Base-by-base conservation (phyloP, 2,888 invertebrate species). In the Dryadula phaetusa region DNA sequence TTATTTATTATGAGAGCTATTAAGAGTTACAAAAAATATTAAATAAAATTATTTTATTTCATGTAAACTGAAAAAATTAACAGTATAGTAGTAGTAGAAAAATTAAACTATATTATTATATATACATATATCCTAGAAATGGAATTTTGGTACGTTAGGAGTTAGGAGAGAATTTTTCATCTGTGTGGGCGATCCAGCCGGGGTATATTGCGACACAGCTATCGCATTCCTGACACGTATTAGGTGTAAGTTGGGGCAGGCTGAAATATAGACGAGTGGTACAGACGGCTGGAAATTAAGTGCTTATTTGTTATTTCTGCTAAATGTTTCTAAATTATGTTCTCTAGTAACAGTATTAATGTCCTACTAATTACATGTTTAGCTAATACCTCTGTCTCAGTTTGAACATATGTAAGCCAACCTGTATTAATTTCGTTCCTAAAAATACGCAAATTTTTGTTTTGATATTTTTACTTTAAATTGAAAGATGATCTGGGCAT, bases 171-270 rank as follows among this genome's bases (percentile, higher is more conserved):
- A 42, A 47, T 6, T 44, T 62, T 62, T 40, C 10, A 18, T 52
- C 32, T 60, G 67, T 64, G 70, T 70, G 67, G 70, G 70, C 64
- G 66, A 66, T 63, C 64, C 64, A 67, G 69, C 63, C 56, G 58
- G 40, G 60, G 60, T 42, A 61, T 66, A 60, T 68, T 63, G 67
- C 66, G 64, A 66, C 63, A 65, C 64, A 53, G 61, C 53, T 62
- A 25, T 67, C 66, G 68, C 74, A 72, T 74, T 73, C 72, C 67
- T 54, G 60, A 73, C 73, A 73, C 73, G 73, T 74, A 56, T 62
- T 52, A 62, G 73, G 64, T 62, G 64, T 49, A 61, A 58, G 69
- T 46, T 62, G 53, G 42, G 61, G 42, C 47, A 63, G 61, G 62
- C 70, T 70, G 64, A 64, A 67, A 70, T 70, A 67, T 64, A 64